These are phyloP conservation scores for Crax fasciolata DNA, from an alignment of 2,797 vertebrate species.

Conservation along the genomic window DNA sequence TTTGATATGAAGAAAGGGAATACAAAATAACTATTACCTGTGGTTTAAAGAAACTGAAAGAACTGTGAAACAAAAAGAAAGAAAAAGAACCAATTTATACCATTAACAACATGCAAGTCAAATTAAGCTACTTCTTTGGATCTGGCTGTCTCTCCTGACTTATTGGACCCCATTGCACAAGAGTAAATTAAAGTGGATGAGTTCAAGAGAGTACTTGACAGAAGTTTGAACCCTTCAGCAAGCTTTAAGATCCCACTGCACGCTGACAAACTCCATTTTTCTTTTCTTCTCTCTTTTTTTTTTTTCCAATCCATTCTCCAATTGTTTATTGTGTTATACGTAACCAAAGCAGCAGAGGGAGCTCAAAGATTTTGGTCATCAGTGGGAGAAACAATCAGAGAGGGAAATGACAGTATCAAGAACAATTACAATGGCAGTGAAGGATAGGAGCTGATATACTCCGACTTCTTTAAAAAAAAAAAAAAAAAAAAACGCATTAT, in stretches of 20 bases:
- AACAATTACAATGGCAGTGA: rapidly evolving
- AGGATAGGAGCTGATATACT: neutral
- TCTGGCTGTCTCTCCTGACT: neutral
- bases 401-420: neutral
- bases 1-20: neutral
- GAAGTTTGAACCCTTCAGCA: neutral
- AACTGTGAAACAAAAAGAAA: neutral
- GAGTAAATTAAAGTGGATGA: neutral
- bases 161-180: neutral
- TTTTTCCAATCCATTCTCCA: neutral
- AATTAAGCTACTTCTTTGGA: neutral
- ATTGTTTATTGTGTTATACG: neutral
- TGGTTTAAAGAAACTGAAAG: neutral
- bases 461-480: neutral
- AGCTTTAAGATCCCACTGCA: rapidly evolving
- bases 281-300: no score
- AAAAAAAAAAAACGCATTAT: neutral
- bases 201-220: neutral
- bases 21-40: neutral
- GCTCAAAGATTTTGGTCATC: constrained; percentile 21
- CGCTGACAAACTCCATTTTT: no score
- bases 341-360: constrained; percentile 32
- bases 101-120: neutral
- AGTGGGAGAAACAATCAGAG: neutral
- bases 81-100: rapidly evolving